These are phyloP conservation scores for Eupeodes latifasciatus DNA, from an alignment of 2,888 invertebrate genomes.

Conservation along the genomic window DNA sequence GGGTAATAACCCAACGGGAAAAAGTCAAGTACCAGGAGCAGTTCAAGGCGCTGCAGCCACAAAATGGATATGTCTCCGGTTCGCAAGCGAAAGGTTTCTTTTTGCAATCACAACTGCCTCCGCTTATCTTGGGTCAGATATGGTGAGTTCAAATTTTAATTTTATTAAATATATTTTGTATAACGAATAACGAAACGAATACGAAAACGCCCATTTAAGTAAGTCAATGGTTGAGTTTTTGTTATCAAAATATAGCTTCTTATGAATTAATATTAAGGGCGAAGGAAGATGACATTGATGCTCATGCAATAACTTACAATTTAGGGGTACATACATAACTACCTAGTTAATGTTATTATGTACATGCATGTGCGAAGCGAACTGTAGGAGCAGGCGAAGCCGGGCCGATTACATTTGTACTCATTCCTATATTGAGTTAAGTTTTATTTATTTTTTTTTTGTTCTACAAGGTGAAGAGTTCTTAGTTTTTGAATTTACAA, in stretches of 20 bases:
- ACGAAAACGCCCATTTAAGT: slow-evolving; percentile 63
- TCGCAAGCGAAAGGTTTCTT: slow-evolving; percentile 97
- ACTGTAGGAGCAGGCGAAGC: background rate
- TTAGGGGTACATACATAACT: slow-evolving; percentile 57
- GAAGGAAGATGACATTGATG: slow-evolving; percentile 32
- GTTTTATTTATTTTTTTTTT: slow-evolving; percentile 31
- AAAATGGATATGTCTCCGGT: slow-evolving; percentile 94
- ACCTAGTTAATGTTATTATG: background rate
- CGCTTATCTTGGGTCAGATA: slow-evolving; percentile 95
- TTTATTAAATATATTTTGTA: slow-evolving; percentile 13
- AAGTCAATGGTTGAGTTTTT: slow-evolving; percentile 10
- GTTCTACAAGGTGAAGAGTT: slow-evolving; percentile 38
- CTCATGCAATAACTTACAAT: slow-evolving; percentile 60
- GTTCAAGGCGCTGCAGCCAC: slow-evolving; percentile 94
- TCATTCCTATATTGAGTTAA: slow-evolving; percentile 13
- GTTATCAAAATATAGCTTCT: slow-evolving; percentile 40
- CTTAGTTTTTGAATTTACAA: slow-evolving; percentile 6
- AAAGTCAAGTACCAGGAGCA: slow-evolving; percentile 95
- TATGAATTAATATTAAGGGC: slow-evolving; percentile 36
- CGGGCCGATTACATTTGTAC: slow-evolving; percentile 14
- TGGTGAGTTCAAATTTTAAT: slow-evolving; percentile 88
- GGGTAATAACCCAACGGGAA: slow-evolving; percentile 94
- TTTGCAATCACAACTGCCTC: slow-evolving; percentile 95
- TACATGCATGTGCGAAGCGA: slow-evolving; percentile 9
- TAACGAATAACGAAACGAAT: slow-evolving; percentile 19